Percentiles rank a stretch among this genome's conserved stretches.
These are phyloP conservation scores for Pseudobourletiella spinata DNA, from an alignment of 1,140 invertebrate species.

Conservation along the genomic window DNA sequence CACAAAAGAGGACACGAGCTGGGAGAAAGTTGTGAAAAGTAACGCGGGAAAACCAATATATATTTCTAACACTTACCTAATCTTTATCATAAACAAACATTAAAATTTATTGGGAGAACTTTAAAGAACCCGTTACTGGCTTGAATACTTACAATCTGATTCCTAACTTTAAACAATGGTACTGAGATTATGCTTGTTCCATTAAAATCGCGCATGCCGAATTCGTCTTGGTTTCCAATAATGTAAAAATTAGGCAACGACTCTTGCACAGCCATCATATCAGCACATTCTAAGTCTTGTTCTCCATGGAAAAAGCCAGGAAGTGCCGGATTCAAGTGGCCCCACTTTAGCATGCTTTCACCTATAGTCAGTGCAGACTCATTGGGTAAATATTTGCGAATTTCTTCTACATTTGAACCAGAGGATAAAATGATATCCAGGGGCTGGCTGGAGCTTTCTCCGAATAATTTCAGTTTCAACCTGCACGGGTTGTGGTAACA, in stretches of 20 bases:
- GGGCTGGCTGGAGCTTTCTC: neutral
- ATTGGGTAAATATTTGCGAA: neutral
- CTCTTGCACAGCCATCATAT: neutral
- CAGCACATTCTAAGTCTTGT: neutral
- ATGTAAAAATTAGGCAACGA: neutral
- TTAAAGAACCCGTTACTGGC: neutral
- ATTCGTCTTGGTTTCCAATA: neutral
- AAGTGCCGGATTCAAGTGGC: neutral
- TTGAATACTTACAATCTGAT: neutral
- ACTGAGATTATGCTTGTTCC: neutral
- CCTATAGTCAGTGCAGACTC: neutral
- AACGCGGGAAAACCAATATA: no score
- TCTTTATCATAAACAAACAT: no score
- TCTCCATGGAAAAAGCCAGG: neutral
- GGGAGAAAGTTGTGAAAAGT: no score
- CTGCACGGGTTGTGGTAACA: neutral
- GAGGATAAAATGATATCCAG: neutral
- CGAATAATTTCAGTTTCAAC: neutral
- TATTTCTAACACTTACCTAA: no score
- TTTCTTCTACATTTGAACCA: neutral
- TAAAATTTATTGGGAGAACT: neutral
- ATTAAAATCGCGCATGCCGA: neutral
- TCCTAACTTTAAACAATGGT: neutral
- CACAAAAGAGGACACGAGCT: no score
- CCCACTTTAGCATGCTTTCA: neutral